phyloP scores from a whole-genome alignment of 2,888 invertebrate species.

The Nemurella pictetii region DNA sequence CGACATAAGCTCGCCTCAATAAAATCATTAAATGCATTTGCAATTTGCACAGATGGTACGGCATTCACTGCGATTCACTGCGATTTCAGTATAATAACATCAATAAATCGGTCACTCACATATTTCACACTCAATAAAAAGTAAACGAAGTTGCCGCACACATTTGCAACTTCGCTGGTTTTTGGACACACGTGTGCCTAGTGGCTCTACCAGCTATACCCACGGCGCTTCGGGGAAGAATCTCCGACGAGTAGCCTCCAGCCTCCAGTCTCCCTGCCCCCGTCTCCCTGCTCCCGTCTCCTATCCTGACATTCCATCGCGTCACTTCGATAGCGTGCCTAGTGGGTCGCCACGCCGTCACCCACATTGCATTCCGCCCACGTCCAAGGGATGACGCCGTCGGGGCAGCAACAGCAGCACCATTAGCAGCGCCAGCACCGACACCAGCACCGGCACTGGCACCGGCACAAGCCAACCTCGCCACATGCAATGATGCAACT shows the following conservation, averaged over 20 bases:
- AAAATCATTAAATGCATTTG: not conserved
- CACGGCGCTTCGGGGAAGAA: no score
- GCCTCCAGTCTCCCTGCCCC: not conserved
- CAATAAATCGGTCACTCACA: not conserved
- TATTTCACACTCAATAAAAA: not conserved
- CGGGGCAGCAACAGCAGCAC: not conserved
- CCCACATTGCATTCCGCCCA: not conserved
- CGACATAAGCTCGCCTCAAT: not conserved
- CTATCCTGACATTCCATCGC: not conserved
- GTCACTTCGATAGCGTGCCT: conserved; percentile 1
- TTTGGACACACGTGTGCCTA: not conserved
- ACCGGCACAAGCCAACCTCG: no score
- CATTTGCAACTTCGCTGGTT: not conserved
- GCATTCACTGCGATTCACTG: not conserved
- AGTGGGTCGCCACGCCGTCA: not conserved
- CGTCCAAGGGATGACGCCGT: not conserved
- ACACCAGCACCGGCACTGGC: not conserved
- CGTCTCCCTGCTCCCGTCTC: not conserved
- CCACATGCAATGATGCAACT: no score
- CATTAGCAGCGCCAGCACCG: not conserved
- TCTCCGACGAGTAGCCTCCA: no score
- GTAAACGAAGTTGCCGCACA: not conserved
- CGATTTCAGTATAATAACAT: not conserved
- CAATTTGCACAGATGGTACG: not conserved
- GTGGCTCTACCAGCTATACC: no score